Percentiles rank a stretch among this genome's conserved stretches.
phyloP scores from a whole-genome alignment of 2,797 vertebrate genomes.

The Zalophus californianus region DNA sequence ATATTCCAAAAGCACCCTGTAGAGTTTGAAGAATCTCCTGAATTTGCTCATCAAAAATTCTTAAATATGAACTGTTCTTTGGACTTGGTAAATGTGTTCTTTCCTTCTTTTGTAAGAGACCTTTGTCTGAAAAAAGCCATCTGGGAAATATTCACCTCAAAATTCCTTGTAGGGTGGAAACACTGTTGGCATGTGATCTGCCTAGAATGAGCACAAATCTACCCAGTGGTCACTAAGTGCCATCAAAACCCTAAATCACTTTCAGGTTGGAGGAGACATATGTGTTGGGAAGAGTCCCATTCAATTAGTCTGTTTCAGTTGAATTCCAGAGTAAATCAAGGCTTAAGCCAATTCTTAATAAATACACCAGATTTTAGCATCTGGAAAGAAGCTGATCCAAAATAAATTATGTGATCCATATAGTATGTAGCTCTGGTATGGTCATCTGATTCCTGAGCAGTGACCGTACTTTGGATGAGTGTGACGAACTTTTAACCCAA shows the following conservation, averaged over 20 bases:
- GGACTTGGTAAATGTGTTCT: conserved; percentile 46
- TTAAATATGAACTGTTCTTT: conserved; percentile 53
- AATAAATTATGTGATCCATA: conserved; percentile 82
- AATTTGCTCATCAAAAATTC: conserved; percentile 17
- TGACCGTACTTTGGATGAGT: conserved; percentile 80
- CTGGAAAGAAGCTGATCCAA: conserved; percentile 84
- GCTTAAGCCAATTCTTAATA: conserved; percentile 74
- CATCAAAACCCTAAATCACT: conserved; percentile 49
- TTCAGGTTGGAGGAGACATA: conserved; percentile 39
- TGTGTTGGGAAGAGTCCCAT: conserved; percentile 65
- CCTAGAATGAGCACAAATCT: conserved; percentile 41
- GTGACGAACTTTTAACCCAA: conserved; percentile 86
- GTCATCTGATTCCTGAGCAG: conserved; percentile 87
- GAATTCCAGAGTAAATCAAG: conserved; percentile 63
- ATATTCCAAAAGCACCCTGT: conserved; percentile 51
- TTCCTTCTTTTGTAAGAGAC: conserved; percentile 49
- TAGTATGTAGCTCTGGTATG: conserved; percentile 84
- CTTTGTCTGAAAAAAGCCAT: conserved; percentile 65
- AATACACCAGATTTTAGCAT: conserved; percentile 85
- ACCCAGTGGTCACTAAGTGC: conserved; percentile 34
- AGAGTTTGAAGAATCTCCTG: conserved; percentile 43
- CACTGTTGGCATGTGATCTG: not conserved
- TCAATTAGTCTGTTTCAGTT: conserved; percentile 71
- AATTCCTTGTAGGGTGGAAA: conserved; percentile 15
- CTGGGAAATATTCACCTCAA: conserved; percentile 63